Conservation (phyloP, 2,888 invertebrate species). For the Lamellibrachia columna region DNA sequence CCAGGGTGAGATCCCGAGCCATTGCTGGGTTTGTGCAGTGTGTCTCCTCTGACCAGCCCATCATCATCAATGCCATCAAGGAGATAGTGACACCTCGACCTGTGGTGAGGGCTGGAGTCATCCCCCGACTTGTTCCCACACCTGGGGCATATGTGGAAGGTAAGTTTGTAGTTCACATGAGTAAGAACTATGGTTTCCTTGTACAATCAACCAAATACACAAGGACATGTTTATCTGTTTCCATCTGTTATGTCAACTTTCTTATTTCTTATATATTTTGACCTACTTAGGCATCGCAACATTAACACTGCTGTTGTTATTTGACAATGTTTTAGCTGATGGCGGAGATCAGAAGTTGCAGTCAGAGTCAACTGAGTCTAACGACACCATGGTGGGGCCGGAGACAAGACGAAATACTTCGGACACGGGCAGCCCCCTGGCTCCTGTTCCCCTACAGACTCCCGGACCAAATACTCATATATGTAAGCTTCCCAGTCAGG, state of each 20-base stretch:
- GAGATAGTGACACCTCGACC: conserved; percentile 54
- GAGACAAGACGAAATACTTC: neutral
- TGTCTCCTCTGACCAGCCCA: conserved; percentile 49
- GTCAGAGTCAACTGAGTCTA: neutral
- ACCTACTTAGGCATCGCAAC: neutral
- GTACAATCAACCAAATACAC: too few species aligned
- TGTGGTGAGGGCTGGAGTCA: conserved; percentile 25
- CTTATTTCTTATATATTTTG: too few species aligned
- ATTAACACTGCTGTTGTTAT: neutral
- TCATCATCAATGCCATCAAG: conserved; percentile 45
- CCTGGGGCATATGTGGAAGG: conserved; percentile 40
- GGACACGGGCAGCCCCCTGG: neutral
- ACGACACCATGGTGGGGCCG: neutral
- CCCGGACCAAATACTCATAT: conserved; percentile 22
- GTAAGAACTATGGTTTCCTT: too few species aligned
- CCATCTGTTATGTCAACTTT: too few species aligned
- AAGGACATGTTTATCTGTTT: too few species aligned
- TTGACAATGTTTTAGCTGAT: neutral
- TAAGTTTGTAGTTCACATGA: neutral
- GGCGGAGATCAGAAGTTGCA: neutral
- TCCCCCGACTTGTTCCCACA: conserved; percentile 51
- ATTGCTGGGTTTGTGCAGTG: conserved; percentile 72
- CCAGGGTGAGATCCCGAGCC: conserved; percentile 72
- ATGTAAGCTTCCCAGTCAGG: neutral
- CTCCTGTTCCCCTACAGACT: conserved; percentile 22